phyloP scores from a whole-genome alignment of 2,888 invertebrate genomes.

The Drosophila lacicola region DNA sequence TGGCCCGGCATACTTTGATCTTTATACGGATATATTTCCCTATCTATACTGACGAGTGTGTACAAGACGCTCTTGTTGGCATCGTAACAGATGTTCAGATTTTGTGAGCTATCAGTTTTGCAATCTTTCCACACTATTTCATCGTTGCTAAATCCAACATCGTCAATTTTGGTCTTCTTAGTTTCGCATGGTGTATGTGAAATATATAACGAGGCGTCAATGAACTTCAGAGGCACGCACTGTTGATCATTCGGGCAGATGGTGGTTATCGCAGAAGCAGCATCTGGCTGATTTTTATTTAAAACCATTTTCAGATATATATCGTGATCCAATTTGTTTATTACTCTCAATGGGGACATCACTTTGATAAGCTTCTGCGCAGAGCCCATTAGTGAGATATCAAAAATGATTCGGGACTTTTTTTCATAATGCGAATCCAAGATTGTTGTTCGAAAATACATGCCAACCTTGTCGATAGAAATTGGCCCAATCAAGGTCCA shows the following conservation, averaged over 20 bases:
- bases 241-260: conserved; percentile 86
- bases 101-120: conserved; percentile 65
- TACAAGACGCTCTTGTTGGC: conserved; percentile 79
- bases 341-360: conserved; percentile 93
- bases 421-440: conserved; percentile 78
- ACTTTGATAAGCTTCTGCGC: conserved; percentile 95
- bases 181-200: conserved; percentile 85
- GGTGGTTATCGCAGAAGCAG: conserved; percentile 81
- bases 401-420: conserved; percentile 94
- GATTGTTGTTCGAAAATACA: conserved; percentile 92
- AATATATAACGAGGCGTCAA: conserved; percentile 90
- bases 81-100: conserved; percentile 77
- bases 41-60: conserved; percentile 86
- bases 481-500: conserved; percentile 95
- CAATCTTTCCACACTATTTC: conserved; percentile 82
- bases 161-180: conserved; percentile 47
- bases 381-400: conserved; percentile 95
- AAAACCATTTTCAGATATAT: conserved; percentile 90
- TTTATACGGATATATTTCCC: conserved; percentile 91
- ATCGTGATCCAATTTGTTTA: conserved; percentile 90
- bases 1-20: conserved; percentile 91
- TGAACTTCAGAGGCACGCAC: conserved; percentile 91
- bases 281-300: conserved; percentile 73
- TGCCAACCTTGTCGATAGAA: conserved; percentile 97
- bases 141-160: conserved; percentile 80